A percentile compares a stretch with the other conserved stretches of the same genome.
These are phyloP conservation scores for Herminia tarsipennalis DNA, from an alignment of 2,888 invertebrate genomes.

Conservation along the genomic window DNA sequence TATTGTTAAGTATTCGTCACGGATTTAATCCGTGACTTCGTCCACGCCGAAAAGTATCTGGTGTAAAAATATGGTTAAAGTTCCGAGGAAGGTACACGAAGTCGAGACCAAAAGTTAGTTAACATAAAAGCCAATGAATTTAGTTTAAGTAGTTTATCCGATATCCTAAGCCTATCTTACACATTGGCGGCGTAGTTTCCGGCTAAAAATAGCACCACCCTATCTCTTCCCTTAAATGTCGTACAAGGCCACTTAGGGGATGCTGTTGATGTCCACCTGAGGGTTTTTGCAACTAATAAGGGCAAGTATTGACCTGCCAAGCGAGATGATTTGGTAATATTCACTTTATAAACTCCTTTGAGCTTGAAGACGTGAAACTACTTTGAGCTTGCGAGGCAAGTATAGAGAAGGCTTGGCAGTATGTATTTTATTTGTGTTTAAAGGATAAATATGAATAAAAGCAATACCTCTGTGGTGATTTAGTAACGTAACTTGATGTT, in stretches of 20 bases:
- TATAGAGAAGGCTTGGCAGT: no score
- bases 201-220: constrained; percentile 15
- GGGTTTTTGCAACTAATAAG: constrained; percentile 3
- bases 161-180: neutral
- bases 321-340: neutral
- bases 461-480: no score
- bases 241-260: constrained; percentile 15
- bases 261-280: constrained; percentile 5
- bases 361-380: neutral
- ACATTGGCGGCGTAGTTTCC: constrained; percentile 7
- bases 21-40: no score
- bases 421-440: no score
- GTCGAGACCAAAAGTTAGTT: neutral
- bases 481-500: no score
- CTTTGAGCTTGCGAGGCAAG: no score
- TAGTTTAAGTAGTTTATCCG: neutral
- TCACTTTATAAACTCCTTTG: neutral
- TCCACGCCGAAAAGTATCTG: no score
- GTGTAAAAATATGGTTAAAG: no score
- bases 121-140: neutral
- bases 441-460: no score
- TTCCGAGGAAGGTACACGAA: no score
- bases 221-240: constrained; percentile 11
- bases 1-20: no score
- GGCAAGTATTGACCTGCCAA: neutral